phyloP scores from a whole-genome alignment of 2,888 invertebrate genomes.

The Azorinus chamasolen region DNA sequence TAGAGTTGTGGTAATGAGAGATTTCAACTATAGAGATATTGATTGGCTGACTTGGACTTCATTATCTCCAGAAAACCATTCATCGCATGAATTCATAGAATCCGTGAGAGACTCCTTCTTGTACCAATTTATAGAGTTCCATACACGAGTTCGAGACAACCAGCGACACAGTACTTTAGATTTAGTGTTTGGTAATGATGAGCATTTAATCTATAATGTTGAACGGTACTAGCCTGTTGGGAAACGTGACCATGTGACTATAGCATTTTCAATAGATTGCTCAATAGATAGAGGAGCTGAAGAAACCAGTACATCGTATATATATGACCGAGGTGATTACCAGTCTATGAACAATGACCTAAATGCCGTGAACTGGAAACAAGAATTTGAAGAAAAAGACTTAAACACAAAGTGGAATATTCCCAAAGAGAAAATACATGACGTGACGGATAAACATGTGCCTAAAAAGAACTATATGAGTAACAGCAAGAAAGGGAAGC shows the following conservation, averaged over 20 bases:
- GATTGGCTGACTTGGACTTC: conserved; percentile 3
- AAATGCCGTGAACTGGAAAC: background rate
- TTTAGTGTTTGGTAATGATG: conserved; percentile 8
- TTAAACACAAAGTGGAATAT: background rate
- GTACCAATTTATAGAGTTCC: background rate
- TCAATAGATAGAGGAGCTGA: background rate
- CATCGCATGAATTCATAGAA: conserved; percentile 3
- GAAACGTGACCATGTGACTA: conserved; percentile 3
- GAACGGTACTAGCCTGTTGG: background rate
- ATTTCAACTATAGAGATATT: conserved; percentile 12
- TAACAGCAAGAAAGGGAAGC: conserved; percentile 3
- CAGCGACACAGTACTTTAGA: background rate
- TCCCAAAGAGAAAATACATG: conserved; percentile 1
- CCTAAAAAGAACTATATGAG: background rate
- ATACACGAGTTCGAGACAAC: background rate
- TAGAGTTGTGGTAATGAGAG: conserved; percentile 7
- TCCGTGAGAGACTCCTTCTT: conserved; percentile 1
- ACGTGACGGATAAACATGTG: background rate
- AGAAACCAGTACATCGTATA: background rate
- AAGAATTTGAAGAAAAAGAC: conserved; percentile 3
- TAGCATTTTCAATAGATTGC: background rate
- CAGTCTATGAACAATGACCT: background rate
- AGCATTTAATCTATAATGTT: background rate
- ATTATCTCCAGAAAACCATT: background rate
- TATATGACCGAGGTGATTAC: conserved; percentile 1